Evolutionary conservation across 2,888 invertebrate genomes (phyloP).

Genomic region (Amitus sp.): DNA sequence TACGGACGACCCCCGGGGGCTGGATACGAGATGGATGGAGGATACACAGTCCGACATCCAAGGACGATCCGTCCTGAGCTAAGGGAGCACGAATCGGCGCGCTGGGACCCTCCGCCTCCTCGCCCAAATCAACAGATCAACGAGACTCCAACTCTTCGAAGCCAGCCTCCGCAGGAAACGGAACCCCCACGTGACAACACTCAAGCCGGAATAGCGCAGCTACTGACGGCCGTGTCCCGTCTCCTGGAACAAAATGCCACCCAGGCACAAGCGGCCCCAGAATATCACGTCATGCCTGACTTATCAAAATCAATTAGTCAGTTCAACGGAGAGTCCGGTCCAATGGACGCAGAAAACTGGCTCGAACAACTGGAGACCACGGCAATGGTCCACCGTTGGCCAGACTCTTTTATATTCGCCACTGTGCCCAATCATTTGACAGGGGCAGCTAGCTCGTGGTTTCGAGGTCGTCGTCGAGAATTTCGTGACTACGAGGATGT

Average conservation of each 20-base stretch:
- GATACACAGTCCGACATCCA: too few species aligned
- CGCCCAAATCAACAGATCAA: too few species aligned
- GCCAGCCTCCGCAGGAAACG: too few species aligned
- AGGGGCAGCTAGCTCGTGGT: slow-evolving; percentile 30
- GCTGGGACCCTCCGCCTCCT: too few species aligned
- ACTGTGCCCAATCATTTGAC: slow-evolving; percentile 24
- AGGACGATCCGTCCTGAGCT: too few species aligned
- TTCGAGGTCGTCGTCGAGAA: not conserved
- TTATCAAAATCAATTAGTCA: slow-evolving; percentile 13
- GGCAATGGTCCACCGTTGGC: slow-evolving; percentile 29
- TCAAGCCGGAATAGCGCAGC: not conserved
- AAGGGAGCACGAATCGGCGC: too few species aligned
- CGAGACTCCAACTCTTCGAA: too few species aligned
- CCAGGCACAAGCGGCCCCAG: not conserved
- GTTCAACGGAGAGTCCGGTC: slow-evolving; percentile 14
- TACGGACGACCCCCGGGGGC: too few species aligned
- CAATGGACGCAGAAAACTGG: slow-evolving; percentile 26
- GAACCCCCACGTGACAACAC: too few species aligned
- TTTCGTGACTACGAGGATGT: not conserved
- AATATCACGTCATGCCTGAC: slow-evolving; percentile 23
- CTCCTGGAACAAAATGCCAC: not conserved
- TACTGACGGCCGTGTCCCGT: not conserved
- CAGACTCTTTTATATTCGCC: slow-evolving; percentile 25
- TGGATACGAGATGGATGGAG: too few species aligned
- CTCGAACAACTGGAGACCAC: slow-evolving; percentile 25